A percentile compares a stretch with the other conserved stretches of the same genome.
These are phyloP conservation scores for Himalopsyche kuldschensis DNA, from an alignment of 2,888 invertebrate genomes.

Conservation along the genomic window DNA sequence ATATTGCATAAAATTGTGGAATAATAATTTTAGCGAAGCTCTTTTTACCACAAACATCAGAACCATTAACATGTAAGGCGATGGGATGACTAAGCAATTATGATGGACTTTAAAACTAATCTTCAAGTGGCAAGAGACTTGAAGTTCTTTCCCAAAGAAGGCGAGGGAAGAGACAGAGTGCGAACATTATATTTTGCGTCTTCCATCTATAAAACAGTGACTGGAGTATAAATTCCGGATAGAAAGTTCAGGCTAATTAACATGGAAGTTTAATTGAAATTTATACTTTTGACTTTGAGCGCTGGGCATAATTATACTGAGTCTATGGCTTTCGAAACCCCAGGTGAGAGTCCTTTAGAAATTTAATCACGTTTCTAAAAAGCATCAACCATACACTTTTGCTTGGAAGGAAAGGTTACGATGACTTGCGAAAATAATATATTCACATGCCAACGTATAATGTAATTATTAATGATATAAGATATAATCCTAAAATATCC, in stretches of 20 bases:
- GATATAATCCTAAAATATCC: background rate
- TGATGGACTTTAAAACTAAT: constrained; percentile 40
- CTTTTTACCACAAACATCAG: constrained; percentile 12
- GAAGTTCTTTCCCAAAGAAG: constrained; percentile 21
- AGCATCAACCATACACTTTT: background rate
- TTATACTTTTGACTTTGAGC: constrained; percentile 38
- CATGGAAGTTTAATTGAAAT: constrained; percentile 39
- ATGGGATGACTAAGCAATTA: constrained; percentile 39
- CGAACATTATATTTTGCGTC: constrained; percentile 23
- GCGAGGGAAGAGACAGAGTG: constrained; percentile 23
- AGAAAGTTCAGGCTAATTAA: constrained; percentile 39
- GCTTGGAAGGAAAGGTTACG: background rate
- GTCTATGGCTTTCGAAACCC: constrained; percentile 12
- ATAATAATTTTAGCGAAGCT: constrained; percentile 3
- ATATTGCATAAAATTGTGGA: constrained; percentile 2
- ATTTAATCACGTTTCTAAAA: constrained; percentile 23
- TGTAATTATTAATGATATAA: background rate
- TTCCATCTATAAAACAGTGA: constrained; percentile 14
- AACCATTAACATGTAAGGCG: constrained; percentile 34
- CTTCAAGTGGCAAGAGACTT: constrained; percentile 31
- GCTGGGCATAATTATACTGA: constrained; percentile 28
- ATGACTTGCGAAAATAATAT: background rate
- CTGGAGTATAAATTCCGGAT: constrained; percentile 34
- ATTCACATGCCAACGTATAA: background rate
- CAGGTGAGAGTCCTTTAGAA: constrained; percentile 25